These are phyloP conservation scores for Tetrax tetrax DNA, from an alignment of 2,113 vertebrate genomes.

Conservation along the genomic window DNA sequence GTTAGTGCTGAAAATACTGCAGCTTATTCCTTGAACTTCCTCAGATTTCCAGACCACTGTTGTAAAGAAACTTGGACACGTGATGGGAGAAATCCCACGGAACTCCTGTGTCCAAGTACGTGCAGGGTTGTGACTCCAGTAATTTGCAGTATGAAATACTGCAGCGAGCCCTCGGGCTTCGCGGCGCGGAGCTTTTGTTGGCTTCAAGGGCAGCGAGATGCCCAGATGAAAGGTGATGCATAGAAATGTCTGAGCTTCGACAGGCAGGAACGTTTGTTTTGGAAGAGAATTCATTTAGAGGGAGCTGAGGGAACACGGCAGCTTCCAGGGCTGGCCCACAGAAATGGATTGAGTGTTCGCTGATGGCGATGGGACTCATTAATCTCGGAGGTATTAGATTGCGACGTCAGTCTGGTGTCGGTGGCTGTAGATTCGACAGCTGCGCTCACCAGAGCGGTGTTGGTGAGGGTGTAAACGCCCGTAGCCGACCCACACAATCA, in stretches of 20 bases:
- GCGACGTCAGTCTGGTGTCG: not conserved
- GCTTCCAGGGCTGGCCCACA: not conserved
- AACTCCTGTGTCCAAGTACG: not conserved
- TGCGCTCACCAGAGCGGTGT: not conserved
- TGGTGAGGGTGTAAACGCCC: not conserved
- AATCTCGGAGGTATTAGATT: not conserved
- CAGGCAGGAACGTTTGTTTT: not conserved
- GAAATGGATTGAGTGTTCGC: not conserved
- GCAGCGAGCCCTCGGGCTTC: not conserved
- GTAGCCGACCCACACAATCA: not conserved
- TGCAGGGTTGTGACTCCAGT: not conserved
- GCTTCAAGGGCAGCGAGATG: not conserved
- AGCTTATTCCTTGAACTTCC: not conserved
- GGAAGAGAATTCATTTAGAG: not conserved
- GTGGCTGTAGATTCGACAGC: not conserved
- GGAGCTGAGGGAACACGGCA: not conserved
- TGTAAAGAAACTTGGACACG: not conserved
- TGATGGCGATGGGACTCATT: not conserved
- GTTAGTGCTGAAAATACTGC: not conserved
- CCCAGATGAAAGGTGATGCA: fast-evolving
- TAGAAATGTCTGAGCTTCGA: not conserved
- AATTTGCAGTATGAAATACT: not conserved
- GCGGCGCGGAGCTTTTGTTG: fast-evolving
- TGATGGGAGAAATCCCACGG: not conserved
- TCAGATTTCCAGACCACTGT: not conserved